Evolutionary conservation across 2,888 invertebrate genomes (phyloP).

Genomic region (Erynnis tages): DNA sequence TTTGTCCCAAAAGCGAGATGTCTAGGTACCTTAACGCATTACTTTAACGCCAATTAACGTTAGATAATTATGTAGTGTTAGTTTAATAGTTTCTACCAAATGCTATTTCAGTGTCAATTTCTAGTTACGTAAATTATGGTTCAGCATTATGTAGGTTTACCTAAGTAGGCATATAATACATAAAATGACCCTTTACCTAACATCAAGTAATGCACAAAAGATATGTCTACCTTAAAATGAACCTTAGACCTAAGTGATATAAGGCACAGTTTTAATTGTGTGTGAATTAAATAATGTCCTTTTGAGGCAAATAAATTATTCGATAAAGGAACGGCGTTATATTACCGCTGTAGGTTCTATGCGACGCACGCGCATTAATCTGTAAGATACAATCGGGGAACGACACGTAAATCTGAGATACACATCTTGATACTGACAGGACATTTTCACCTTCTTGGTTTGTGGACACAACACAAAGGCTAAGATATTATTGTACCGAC

Average conservation of each 20-base stretch:
- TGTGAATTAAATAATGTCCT: conserved; percentile 8
- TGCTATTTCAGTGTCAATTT: no score
- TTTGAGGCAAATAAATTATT: conserved; percentile 45
- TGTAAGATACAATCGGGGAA: conserved; percentile 68
- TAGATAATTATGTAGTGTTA: no score
- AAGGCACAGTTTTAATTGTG: background rate
- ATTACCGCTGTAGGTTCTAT: conserved; percentile 49
- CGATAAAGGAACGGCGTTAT: conserved; percentile 55
- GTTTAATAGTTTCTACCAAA: conserved; percentile 3
- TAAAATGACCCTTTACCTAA: no score
- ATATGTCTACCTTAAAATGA: no score
- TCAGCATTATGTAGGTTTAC: no score
- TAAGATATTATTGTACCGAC: conserved; percentile 1
- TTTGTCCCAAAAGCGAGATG: background rate
- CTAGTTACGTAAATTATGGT: no score
- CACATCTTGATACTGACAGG: conserved; percentile 61
- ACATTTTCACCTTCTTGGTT: conserved; percentile 41
- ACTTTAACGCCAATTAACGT: conserved; percentile 21
- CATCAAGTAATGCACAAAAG: no score
- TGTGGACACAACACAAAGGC: conserved; percentile 17
- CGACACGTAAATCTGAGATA: conserved; percentile 73
- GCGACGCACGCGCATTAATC: conserved; percentile 68
- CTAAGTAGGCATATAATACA: no score
- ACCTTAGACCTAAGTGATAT: background rate
- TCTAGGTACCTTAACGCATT: conserved; percentile 5